Evolutionary conservation across 1,140 invertebrate species (phyloP).

Genomic region (Drosophila subobscura): DNA sequence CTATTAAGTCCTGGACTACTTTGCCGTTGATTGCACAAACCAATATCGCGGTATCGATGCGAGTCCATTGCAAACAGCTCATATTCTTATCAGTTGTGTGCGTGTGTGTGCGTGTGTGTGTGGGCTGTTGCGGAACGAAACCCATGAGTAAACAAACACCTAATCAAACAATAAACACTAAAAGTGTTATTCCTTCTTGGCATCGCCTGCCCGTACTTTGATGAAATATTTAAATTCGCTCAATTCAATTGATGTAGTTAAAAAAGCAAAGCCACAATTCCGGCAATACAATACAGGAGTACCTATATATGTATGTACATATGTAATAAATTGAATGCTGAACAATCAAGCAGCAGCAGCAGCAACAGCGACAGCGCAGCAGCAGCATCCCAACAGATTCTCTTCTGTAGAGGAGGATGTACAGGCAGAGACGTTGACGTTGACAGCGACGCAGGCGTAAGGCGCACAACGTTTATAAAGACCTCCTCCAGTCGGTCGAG

Average conservation of each 20-base stretch:
- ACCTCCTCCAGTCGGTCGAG: slow-evolving; percentile 10
- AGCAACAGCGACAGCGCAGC: slow-evolving; percentile 4
- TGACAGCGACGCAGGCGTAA: slow-evolving; percentile 11
- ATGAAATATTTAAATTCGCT: slow-evolving; percentile 39
- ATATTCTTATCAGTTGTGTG: too few species aligned
- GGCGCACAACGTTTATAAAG: slow-evolving; percentile 52
- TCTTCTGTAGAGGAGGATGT: neutral
- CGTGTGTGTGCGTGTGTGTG: too few species aligned
- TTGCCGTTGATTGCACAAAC: too few species aligned
- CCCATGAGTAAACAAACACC: slow-evolving; percentile 1
- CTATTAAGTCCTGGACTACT: too few species aligned
- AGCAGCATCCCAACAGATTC: slow-evolving; percentile 13
- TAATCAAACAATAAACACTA: slow-evolving; percentile 3
- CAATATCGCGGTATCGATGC: too few species aligned
- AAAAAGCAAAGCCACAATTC: slow-evolving; percentile 49
- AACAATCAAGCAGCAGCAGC: slow-evolving; percentile 57
- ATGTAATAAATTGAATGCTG: slow-evolving; percentile 65
- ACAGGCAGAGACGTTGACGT: slow-evolving; percentile 10
- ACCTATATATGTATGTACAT: slow-evolving; percentile 7
- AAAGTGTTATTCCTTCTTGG: slow-evolving; percentile 15
- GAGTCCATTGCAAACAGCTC: too few species aligned
- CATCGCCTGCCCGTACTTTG: neutral
- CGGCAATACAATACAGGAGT: slow-evolving; percentile 35
- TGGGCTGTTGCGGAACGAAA: too few species aligned
- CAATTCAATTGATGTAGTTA: slow-evolving; percentile 63